A percentile compares a stretch with the other conserved stretches of the same genome.
These are phyloP conservation scores for Mythimna impura DNA, from an alignment of 2,888 invertebrate species.

Conservation along the genomic window DNA sequence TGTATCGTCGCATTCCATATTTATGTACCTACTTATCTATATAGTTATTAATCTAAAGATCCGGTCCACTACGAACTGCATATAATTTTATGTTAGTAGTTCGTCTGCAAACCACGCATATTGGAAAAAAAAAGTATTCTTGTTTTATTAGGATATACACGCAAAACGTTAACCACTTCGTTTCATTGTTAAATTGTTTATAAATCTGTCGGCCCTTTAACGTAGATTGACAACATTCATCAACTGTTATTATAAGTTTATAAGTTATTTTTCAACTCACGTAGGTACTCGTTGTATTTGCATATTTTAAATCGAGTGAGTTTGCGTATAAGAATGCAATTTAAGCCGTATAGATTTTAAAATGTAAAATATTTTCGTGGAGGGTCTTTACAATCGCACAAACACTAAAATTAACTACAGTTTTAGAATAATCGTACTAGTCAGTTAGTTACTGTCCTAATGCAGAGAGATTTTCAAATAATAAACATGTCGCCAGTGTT, in stretches of 20 bases:
- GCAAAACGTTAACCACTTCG: background rate
- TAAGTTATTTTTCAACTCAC: constrained; percentile 25
- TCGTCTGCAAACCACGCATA: too few relatives aligned
- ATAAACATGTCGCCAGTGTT: background rate
- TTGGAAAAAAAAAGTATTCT: background rate
- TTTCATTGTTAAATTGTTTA: constrained; percentile 1
- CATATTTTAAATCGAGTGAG: constrained; percentile 14
- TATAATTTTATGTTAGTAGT: too few relatives aligned
- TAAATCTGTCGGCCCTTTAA: background rate
- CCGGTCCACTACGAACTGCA: too few relatives aligned
- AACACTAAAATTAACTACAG: background rate
- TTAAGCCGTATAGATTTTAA: background rate
- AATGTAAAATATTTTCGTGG: background rate
- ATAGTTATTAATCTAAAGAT: too few relatives aligned
- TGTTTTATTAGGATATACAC: background rate
- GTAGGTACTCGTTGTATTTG: background rate
- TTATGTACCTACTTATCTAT: background rate
- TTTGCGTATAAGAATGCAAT: constrained; percentile 17
- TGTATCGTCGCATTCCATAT: background rate
- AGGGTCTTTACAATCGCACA: background rate
- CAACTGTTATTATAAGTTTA: constrained; percentile 25
- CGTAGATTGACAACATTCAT: constrained; percentile 17
- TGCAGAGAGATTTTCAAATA: too few relatives aligned
- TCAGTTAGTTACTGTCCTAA: too few relatives aligned
- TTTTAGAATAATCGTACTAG: background rate